phyloP scores from a whole-genome alignment of 2,888 invertebrate species.

The Ferdinandea cuprea region DNA sequence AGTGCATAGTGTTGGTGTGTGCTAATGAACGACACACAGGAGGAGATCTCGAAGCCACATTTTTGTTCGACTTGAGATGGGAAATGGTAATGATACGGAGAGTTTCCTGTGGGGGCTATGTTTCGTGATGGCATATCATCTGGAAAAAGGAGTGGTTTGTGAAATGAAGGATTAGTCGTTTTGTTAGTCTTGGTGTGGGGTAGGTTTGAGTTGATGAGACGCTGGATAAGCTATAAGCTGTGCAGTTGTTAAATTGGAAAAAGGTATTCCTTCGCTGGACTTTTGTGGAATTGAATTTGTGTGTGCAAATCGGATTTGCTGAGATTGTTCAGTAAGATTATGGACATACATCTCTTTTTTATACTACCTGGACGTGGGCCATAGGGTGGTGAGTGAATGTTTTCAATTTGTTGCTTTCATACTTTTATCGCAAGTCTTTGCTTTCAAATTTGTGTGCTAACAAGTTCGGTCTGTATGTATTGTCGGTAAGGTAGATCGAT shows the following conservation, averaged over 20 bases:
- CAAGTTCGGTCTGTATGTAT: no score
- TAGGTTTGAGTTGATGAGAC: background rate
- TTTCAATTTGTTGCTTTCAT: no score
- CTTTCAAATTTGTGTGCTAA: no score
- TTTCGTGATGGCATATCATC: conserved; percentile 47
- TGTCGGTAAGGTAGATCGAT: no score
- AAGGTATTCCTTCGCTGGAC: no score
- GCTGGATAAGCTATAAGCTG: conserved; percentile 3
- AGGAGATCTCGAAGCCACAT: background rate
- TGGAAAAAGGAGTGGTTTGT: conserved; percentile 60
- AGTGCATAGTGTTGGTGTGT: conserved; percentile 23
- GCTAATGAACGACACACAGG: conserved; percentile 29
- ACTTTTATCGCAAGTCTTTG: no score
- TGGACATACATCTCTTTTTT: no score
- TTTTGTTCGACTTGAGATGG: background rate
- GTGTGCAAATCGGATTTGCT: no score
- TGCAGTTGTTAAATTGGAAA: background rate
- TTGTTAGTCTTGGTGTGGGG: conserved; percentile 18
- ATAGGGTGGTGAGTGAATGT: no score
- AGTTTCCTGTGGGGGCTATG: conserved; percentile 19
- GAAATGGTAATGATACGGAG: background rate
- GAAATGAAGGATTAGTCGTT: conserved; percentile 16
- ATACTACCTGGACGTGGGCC: no score
- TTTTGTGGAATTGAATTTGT: no score
- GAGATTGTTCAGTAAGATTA: no score